phyloP scores from a whole-genome alignment of 1,140 invertebrate species.

The Brachionus angularis region DNA sequence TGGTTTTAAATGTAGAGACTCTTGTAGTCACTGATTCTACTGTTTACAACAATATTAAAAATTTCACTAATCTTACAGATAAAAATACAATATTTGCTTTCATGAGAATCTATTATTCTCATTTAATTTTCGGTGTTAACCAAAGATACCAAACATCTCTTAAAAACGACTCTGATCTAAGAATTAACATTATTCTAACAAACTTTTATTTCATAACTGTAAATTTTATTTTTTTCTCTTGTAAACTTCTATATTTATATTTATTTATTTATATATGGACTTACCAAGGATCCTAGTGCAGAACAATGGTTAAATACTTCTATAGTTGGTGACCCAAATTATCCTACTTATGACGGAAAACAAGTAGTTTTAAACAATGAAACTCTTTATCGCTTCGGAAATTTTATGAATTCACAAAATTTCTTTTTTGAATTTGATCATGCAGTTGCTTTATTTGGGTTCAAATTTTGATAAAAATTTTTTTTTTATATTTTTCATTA shows the following conservation, averaged over 20 bases:
- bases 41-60: slow-evolving; percentile 12
- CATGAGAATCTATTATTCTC: slow-evolving; percentile 30
- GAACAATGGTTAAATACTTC: slow-evolving; percentile 2
- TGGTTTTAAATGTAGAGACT: slow-evolving; percentile 15
- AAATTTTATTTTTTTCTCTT: neutral
- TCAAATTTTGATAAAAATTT: neutral
- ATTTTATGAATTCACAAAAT: slow-evolving; percentile 16
- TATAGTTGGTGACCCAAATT: neutral
- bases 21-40: slow-evolving; percentile 11
- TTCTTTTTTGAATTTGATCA: slow-evolving; percentile 37
- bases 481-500: neutral
- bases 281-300: neutral
- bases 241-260: neutral
- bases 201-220: slow-evolving; percentile 14
- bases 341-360: neutral
- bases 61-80: neutral
- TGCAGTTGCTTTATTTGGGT: slow-evolving; percentile 27
- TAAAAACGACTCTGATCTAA: slow-evolving; percentile 5
- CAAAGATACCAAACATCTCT: slow-evolving; percentile 11
- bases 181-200: slow-evolving; percentile 27
- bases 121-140: slow-evolving; percentile 27
- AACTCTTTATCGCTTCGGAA: neutral
- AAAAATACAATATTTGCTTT: neutral
- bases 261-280: neutral
- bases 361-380: slow-evolving; percentile 3